Base-by-base conservation (phyloP, 1,140 invertebrate species). In the Agrypnia vestita region DNA sequence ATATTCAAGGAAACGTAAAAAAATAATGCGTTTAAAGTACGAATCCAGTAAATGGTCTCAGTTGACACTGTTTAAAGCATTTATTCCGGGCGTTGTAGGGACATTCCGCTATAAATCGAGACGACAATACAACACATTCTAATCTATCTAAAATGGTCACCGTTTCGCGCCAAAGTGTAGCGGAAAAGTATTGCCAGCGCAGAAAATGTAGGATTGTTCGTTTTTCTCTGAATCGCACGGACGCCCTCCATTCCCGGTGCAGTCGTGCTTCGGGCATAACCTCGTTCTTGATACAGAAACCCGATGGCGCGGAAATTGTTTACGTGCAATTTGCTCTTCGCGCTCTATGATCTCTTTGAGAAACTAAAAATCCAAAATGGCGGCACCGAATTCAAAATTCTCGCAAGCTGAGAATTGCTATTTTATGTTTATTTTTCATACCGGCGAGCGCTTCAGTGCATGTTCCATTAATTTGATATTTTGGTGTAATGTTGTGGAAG, bases 271-370 rank as follows among this genome's bases (percentile, higher is more conserved):
- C 55, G 47, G 49, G 55, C 25, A 25, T 49, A 53, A 49, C 49
- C 73, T 51, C 79, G 79, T 76, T 80, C 78, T 74, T 74, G 55
- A 76, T 69, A 80, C 62, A 76, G 49, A 53, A 71, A 69, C 25
- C 44, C 79, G 79, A 76, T 76, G 43, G 74, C 69, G 79, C 73
- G 79, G 69, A 8, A 76, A 71, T 71, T 71, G 47, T 71, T 71
- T 71, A 71, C 67, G 67, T 71, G 47, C 67, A n/a, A 71, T 71
- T 71, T 49, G 44, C 13, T 71, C 67, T 71, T 71, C 67, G 67
- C 67, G 67, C 67, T 71, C 67, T 51, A 71, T 71, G 67, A 35
- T 71, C 67, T 19, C 47, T 71, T 71, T 71, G 67, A 71, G 17
- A 71, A 49, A 67, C 47, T 21, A 49, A 71, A 43, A 64, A 35